Base-by-base conservation (phyloP, 1,140 invertebrate genomes). In the Zaprionus tsacasi region DNA sequence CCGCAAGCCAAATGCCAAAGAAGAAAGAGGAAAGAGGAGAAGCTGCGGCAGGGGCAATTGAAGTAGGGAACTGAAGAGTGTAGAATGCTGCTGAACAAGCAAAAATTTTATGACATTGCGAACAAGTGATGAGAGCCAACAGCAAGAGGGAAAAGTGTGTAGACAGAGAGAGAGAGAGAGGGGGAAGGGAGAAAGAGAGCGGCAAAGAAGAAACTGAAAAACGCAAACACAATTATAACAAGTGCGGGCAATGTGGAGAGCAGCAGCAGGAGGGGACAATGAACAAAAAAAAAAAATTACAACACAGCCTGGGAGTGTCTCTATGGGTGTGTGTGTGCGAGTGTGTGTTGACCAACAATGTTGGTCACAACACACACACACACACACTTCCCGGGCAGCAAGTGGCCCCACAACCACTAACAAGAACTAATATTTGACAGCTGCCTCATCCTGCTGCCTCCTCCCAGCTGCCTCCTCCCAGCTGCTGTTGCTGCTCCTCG, bases 201-300 rank as follows among this genome's bases (percentile, higher is more conserved):
- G 27, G 4, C 27, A 3, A 21, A 27, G 55, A 67, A 74, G 69
- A 70, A 76, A 82, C 81, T 88, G 83, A 88, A 87, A 87, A 87
- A 88, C 80, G 82, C 80, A 87, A 87, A 87, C 82, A 87, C 82
- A 87, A 87, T 87, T 87, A 87, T 87, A 87, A 88, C 82, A 87
- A 87, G 82, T 87, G 83, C 73, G 77, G 76, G 67, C 48, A 78
- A 63, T 30, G 33, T 40, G 64, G 70, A 1, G 58, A 71, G 63
- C 61, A 48, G 40, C 38, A 40, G 38, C n/a, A 38, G 33, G 8
- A 52, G 38, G 56, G 59, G 38, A 48, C 30, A 65, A n/a, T 52
- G 27, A 13, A 36, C 13, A 52, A 61, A 45, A 56, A 21, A 21
- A 21, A 21, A 73, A 74, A 64, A 57, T 66, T 78, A 70, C 61